Evolutionary conservation across 2,113 vertebrate genomes (phyloP).

Genomic region (Machaerirhynchus nigripectus): DNA sequence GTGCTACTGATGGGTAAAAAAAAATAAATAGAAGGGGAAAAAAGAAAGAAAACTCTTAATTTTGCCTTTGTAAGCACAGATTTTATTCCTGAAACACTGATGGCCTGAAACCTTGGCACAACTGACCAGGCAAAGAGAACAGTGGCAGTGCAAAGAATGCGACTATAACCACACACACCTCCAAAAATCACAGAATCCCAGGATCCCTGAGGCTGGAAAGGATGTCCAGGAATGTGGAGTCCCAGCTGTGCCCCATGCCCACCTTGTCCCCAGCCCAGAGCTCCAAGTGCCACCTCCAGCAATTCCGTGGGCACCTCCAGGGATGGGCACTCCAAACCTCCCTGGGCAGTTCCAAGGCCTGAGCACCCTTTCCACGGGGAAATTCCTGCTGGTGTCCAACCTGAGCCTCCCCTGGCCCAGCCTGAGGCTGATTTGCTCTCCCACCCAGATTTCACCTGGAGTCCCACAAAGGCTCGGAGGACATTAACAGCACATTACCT

Average conservation of each 20-base stretch:
- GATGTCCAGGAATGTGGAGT: rapidly evolving
- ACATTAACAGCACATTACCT: background rate
- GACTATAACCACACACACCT: background rate
- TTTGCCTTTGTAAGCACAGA: background rate
- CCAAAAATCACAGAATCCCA: background rate
- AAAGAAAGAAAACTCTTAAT: background rate
- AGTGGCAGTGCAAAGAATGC: rapidly evolving
- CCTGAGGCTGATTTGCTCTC: background rate
- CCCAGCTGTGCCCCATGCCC: rapidly evolving
- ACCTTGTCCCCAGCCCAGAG: background rate
- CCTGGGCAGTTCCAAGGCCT: background rate
- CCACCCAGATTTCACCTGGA: background rate
- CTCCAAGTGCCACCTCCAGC: background rate
- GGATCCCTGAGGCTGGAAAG: background rate
- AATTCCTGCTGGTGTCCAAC: background rate
- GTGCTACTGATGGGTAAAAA: background rate
- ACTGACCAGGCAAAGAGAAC: background rate
- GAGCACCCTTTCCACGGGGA: background rate
- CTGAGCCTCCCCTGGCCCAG: background rate
- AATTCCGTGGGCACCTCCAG: background rate
- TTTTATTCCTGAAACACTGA: background rate
- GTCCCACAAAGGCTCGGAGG: background rate
- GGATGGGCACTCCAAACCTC: background rate
- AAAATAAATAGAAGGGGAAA: rapidly evolving
- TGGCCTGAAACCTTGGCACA: background rate